Conservation (phyloP, 2,113 vertebrate genomes). For the Fregetta grallaria region DNA sequence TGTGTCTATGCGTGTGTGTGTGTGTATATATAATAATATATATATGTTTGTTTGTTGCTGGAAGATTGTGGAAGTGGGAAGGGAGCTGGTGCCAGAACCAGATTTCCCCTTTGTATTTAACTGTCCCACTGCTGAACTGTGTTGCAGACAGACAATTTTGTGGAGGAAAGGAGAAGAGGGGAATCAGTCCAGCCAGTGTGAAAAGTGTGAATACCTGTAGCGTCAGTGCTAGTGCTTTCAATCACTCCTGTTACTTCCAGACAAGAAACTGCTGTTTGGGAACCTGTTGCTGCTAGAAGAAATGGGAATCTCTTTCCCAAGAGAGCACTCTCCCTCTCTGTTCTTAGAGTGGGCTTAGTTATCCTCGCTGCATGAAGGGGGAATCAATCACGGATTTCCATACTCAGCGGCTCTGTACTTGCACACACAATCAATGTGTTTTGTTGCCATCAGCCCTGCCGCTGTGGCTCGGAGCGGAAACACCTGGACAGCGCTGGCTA, state of each 20-base stretch:
- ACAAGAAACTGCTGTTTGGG: constrained; percentile 49
- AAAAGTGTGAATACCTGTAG: not conserved
- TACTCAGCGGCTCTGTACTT: not conserved
- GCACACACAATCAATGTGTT: not conserved
- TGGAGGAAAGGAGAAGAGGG: not conserved
- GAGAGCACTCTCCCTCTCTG: constrained; percentile 6
- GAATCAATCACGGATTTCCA: not conserved
- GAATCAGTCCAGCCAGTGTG: not conserved
- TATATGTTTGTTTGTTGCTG: constrained; percentile 12
- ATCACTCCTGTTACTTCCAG: constrained; percentile 26
- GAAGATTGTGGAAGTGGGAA: constrained; percentile 27
- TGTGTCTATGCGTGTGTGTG: not conserved
- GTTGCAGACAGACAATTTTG: not conserved
- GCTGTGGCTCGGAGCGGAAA: not conserved
- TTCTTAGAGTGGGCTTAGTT: not conserved
- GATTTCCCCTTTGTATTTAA: not conserved
- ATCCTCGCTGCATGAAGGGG: not conserved
- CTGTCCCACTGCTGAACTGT: not conserved
- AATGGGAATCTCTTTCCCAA: constrained; percentile 34
- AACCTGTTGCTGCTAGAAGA: constrained; percentile 66
- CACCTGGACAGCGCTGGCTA: not conserved
- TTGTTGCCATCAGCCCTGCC: not conserved
- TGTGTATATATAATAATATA: constrained; percentile 36
- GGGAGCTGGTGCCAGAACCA: not conserved
- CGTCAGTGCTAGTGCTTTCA: constrained; percentile 17